Percentiles rank a stretch among this genome's conserved stretches.
These are phyloP conservation scores for Chrysaora quinquecirrha DNA, from an alignment of 30 jellyfish, hydroid and myxozoan genomes.

Conservation along the genomic window DNA sequence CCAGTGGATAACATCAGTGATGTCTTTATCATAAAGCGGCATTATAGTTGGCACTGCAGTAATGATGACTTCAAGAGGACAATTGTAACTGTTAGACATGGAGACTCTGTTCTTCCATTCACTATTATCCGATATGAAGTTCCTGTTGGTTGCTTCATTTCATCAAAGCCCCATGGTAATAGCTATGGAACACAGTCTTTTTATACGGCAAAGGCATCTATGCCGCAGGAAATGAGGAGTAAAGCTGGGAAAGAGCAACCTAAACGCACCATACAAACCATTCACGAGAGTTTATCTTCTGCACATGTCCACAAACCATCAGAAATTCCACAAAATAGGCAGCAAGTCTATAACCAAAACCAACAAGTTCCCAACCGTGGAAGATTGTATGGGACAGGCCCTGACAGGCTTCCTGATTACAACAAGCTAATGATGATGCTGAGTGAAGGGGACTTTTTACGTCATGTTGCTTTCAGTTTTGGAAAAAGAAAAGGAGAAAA, in stretches of 20 bases:
- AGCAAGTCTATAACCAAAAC: slow-evolving; percentile 35
- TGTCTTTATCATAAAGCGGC: slow-evolving; percentile 19
- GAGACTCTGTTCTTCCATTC: slow-evolving; percentile 24
- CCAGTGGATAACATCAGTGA: slow-evolving; percentile 7
- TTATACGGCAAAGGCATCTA: slow-evolving; percentile 25
- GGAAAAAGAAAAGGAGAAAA: slow-evolving; percentile 8
- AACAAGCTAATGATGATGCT: slow-evolving; percentile 37
- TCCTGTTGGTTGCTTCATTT: slow-evolving; percentile 30
- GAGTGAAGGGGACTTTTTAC: slow-evolving; percentile 24
- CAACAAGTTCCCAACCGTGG: slow-evolving; percentile 36
- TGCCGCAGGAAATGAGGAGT: slow-evolving; percentile 35
- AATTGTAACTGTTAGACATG: slow-evolving; percentile 11
- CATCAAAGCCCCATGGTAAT: slow-evolving; percentile 33
- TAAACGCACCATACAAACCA: slow-evolving; percentile 28
- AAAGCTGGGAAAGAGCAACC: slow-evolving; percentile 31
- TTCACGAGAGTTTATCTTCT: slow-evolving; percentile 20
- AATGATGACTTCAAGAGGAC: slow-evolving; percentile 24
- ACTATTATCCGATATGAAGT: slow-evolving; percentile 24
- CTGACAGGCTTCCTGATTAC: slow-evolving; percentile 25
- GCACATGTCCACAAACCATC: slow-evolving; percentile 24
- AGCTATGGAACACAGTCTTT: slow-evolving; percentile 15
- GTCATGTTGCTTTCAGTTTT: slow-evolving; percentile 10
- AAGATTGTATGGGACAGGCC: slow-evolving; percentile 33
- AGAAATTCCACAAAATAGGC: slow-evolving; percentile 23
- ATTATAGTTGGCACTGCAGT: slow-evolving; percentile 32